These are phyloP conservation scores for Anticlea derivata DNA, from an alignment of 2,888 invertebrate genomes.

Conservation along the genomic window DNA sequence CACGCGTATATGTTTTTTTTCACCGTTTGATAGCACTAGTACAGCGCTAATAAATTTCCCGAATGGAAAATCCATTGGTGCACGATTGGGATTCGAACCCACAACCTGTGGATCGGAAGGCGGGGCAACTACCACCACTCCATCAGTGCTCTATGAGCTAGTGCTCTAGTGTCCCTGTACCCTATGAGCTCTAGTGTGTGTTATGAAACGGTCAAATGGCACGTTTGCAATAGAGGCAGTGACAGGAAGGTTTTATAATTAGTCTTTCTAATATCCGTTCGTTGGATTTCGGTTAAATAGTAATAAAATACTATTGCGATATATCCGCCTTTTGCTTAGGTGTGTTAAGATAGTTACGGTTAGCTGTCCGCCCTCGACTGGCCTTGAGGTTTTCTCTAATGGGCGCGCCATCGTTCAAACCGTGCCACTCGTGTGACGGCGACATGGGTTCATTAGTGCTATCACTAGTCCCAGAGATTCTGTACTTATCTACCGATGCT, in stretches of 20 bases:
- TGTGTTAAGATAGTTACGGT: conserved; percentile 71
- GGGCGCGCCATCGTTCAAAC: conserved; percentile 66
- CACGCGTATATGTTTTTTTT: too few species aligned
- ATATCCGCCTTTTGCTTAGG: conserved; percentile 54
- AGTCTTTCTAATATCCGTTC: conserved; percentile 31
- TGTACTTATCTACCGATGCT: conserved; percentile 72
- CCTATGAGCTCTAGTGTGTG: conserved; percentile 8
- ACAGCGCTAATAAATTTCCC: too few species aligned
- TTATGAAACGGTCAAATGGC: conserved; percentile 19
- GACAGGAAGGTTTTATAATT: conserved; percentile 23
- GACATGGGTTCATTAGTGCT: conserved; percentile 80
- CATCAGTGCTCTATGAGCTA: too few species aligned
- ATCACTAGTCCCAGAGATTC: conserved; percentile 68
- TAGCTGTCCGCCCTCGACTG: conserved; percentile 66
- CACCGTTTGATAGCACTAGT: too few species aligned
- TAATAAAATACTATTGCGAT: conserved; percentile 34
- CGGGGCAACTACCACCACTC: too few species aligned
- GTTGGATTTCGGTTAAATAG: conserved; percentile 21
- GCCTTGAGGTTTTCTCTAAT: conserved; percentile 69
- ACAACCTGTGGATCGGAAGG: too few species aligned
- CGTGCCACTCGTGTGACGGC: conserved; percentile 72
- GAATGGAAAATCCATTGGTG: too few species aligned
- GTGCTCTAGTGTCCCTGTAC: too few species aligned
- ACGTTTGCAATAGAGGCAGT: not conserved
- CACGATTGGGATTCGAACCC: too few species aligned